Base-by-base conservation (phyloP, 35 echinoderm and acorn worm genomes). In the Apostichopus parvimensis region DNA sequence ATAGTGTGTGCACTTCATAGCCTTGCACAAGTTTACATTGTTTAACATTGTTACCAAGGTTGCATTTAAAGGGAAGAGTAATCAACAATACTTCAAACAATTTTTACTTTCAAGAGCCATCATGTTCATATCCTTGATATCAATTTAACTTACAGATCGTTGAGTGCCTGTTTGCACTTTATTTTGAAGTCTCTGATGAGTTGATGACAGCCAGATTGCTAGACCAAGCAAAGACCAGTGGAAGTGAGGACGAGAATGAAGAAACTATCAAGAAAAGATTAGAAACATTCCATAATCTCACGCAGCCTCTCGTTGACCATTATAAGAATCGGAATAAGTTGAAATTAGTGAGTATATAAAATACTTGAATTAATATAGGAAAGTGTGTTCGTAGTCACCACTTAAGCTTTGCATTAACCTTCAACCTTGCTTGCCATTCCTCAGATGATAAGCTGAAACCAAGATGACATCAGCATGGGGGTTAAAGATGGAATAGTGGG, bases 261-360 rank as follows among this genome's bases (percentile, higher is more conserved):
- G 97, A 99, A 66, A 99, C 97, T 4, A 96, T 96, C 83, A 99
- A 96, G 93, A 99, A 96, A 86, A 62, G 97, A 20, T 61, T 99
- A n/a, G 87, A 79, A 9, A 96, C 95, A 77, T 99, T 99, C 89
- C 95, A 99, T 59, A 87, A 76, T 76, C 53, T 80, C 11, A 99
- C 97, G 23, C 93, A 91, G 83, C 95, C 97, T 18, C 92, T 99
- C 24, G 58, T 95, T 1, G 93, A 93, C 61, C 68, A 94, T 91
- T 96, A 93, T 71, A 26, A 76, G 17, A 81, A 96, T 5, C 94
- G 93, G 70, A 90, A 87, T 12, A 98, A 98, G 77, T 56, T 93
- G 5, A 96, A 94, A 78, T 73, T 84, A 87, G 97, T 99, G 54
- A 64, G 86, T 59, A 25, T 45, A 45, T 45, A 4, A 45, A 45